Evolutionary conservation across 2,888 invertebrate species (phyloP), one percentile per base, ranked within the genome.

Genomic region (Byasa hedistus): DNA sequence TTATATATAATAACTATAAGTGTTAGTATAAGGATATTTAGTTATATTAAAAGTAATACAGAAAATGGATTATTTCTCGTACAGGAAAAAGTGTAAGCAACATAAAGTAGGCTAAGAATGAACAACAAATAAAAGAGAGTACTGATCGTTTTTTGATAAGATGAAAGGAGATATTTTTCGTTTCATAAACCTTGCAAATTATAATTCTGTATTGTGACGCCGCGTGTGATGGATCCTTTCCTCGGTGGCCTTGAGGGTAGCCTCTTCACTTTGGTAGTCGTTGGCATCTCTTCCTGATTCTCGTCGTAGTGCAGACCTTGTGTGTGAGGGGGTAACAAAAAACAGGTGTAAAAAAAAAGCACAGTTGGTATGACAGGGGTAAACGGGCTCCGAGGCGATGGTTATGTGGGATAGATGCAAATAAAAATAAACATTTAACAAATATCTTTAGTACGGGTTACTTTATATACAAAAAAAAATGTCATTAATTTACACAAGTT

Each of bases 271-370:
- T 89, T 91, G n/a, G 87, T 79, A 68, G 76, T 78, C 0, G 76
- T 57, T 64, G 75, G 80, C 69, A 85, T 77, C 27, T 91, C 91
- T 58, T 91, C 90, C 61, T 85, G 89, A 65, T 80, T 96, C 79
- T 98, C 98, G 73, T 98, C 98, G 86, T 97, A 98, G 83, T 96
- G 96, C 22, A 98, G 91, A 73, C 97, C 96, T 96, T 84, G 54
- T 61, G 68, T 61, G 72, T 73, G 48, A n/a, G 48, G 48, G n/a
- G 48, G 8, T 48, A 48, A 48, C 48, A 48, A n/a, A 48, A 48
- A 48, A 48, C n/a, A 48, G n/a, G 48, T 48, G 48, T 48, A 19
- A 48, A 48, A 19, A 48, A 19, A 65, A 69, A 69, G 69, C 69
- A 19, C 64, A 59, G 54, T 61, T 51, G 63, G 65, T 65, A n/a